Percentiles rank a stretch among this genome's conserved stretches.
Evolutionary conservation across 2,797 vertebrate genomes (phyloP).

Genomic region (Xenopus petersii): DNA sequence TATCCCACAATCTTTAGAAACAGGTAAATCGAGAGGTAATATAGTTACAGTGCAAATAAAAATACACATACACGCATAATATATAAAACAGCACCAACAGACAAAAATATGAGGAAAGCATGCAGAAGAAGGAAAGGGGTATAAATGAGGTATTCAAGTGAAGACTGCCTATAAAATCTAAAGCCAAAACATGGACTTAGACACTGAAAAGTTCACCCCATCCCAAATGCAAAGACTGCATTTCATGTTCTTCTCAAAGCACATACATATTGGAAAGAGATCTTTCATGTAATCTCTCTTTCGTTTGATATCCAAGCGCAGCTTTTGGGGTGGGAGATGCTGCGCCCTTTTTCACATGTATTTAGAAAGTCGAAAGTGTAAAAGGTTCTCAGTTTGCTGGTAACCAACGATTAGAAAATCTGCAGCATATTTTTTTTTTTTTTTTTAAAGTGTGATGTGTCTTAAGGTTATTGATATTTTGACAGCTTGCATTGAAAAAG

Average conservation of each 20-base stretch:
- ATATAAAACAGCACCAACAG: slow-evolving; percentile 90
- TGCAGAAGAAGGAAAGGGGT: slow-evolving; percentile 77
- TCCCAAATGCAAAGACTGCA: slow-evolving; percentile 53
- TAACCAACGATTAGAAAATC: slow-evolving; percentile 78
- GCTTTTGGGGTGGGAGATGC: no score
- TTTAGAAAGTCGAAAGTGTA: slow-evolving; percentile 43
- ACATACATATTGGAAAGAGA: no score
- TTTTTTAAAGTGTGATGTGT: slow-evolving; percentile 74
- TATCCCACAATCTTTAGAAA: slow-evolving; percentile 55
- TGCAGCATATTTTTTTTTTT: slow-evolving; percentile 73
- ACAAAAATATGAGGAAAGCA: slow-evolving; percentile 74
- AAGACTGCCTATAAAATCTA: slow-evolving; percentile 70
- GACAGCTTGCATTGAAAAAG: slow-evolving; percentile 18
- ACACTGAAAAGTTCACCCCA: slow-evolving; percentile 8
- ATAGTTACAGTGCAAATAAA: slow-evolving; percentile 99
- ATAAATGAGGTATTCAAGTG: slow-evolving; percentile 93
- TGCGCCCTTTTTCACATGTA: not conserved
- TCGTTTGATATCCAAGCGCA: no score
- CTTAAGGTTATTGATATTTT: slow-evolving; percentile 63
- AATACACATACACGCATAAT: slow-evolving; percentile 97
- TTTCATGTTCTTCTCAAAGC: no score
- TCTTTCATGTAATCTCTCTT: no score
- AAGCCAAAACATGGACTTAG: not conserved
- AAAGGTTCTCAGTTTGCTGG: slow-evolving; percentile 73
- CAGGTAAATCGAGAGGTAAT: slow-evolving; percentile 98